These are phyloP conservation scores for Cyphomyrus discorhynchus DNA, from an alignment of 2,113 vertebrate species.

Conservation along the genomic window DNA sequence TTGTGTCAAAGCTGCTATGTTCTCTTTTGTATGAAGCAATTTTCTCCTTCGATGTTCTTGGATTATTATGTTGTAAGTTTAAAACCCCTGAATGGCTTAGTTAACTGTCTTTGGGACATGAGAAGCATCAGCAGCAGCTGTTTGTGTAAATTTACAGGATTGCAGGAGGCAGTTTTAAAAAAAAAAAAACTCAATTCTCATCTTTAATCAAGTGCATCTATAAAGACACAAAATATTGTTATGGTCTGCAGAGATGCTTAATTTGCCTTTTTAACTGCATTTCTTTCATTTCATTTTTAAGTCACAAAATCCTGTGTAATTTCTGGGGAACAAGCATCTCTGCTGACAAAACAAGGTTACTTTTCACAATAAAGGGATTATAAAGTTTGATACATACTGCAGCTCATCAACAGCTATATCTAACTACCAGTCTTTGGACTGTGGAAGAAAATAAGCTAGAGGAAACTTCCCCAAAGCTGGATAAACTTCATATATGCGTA, in stretches of 20 bases:
- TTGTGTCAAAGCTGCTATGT: not conserved
- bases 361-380: not conserved
- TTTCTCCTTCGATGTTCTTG: not conserved
- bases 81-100: not conserved
- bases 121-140: constrained; percentile 5
- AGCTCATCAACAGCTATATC: not conserved
- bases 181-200: not conserved
- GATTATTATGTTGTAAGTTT: constrained; percentile 1
- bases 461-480: not conserved
- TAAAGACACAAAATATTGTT: not conserved
- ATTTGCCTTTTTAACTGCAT: not conserved
- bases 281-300: not conserved
- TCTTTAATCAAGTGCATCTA: not conserved
- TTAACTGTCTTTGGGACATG: constrained; percentile 15
- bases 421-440: not conserved
- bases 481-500: not conserved
- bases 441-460: not conserved
- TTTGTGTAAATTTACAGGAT: not conserved
- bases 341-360: not conserved
- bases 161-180: not conserved
- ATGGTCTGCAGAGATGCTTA: not conserved
- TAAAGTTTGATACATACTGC: not conserved
- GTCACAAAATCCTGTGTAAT: not conserved
- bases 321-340: not conserved
- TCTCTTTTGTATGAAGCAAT: constrained; percentile 10